A percentile compares a stretch with the other conserved stretches of the same genome.
Conservation (phyloP, 2,888 invertebrate genomes). For the Halocaridina rubra region DNA sequence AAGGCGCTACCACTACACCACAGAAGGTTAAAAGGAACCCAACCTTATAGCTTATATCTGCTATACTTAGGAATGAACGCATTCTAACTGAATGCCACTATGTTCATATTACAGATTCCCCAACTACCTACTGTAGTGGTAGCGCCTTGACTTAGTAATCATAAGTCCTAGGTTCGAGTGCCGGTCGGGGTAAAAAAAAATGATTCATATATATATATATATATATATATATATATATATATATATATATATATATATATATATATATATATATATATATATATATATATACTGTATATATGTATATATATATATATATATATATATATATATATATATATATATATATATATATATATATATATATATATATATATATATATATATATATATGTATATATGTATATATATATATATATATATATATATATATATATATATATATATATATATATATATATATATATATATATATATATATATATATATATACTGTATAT, state of each 20-base stretch:
- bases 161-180: too few relatives aligned
- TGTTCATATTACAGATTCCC: too few relatives aligned
- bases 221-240: neutral
- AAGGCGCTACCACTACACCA: too few relatives aligned
- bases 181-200: neutral
- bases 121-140: too few relatives aligned
- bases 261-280: neutral
- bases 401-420: neutral
- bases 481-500: too few relatives aligned
- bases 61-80: too few relatives aligned
- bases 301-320: neutral
- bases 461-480: too few relatives aligned
- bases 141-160: too few relatives aligned
- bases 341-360: slow-evolving; percentile 4
- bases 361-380: neutral
- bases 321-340: slow-evolving; percentile 5
- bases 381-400: neutral
- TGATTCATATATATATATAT: neutral
- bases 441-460: too few relatives aligned
- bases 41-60: too few relatives aligned
- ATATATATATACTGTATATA: neutral
- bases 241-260: neutral
- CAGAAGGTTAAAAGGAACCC: too few relatives aligned
- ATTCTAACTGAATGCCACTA: too few relatives aligned
- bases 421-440: neutral